A percentile compares a stretch with the other conserved stretches of the same genome.
Conservation (phyloP, 2,888 invertebrate species). For the Allolobophora icterica region DNA sequence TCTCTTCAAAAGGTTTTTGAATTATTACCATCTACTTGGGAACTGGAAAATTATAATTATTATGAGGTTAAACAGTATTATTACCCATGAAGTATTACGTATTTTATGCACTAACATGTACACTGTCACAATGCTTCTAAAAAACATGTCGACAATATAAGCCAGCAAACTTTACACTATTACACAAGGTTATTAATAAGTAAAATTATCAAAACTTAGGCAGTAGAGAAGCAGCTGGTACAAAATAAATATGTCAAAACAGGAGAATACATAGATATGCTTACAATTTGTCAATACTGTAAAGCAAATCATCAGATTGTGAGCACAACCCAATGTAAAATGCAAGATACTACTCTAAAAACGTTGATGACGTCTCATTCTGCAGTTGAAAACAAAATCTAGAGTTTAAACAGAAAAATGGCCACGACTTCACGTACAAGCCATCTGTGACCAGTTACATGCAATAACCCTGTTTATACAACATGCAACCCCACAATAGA, state of each 20-base stretch:
- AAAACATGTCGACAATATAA: neutral
- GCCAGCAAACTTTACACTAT: constrained; percentile 17
- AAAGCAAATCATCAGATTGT: neutral
- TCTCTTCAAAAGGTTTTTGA: neutral
- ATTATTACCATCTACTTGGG: neutral
- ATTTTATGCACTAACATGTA: neutral
- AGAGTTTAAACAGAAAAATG: neutral
- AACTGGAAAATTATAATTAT: neutral
- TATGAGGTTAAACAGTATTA: neutral
- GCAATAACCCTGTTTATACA: neutral
- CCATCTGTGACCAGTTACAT: neutral
- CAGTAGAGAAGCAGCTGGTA: constrained; percentile 10
- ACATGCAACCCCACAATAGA: neutral
- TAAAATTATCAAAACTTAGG: neutral
- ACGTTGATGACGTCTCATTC: neutral
- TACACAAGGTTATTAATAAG: neutral
- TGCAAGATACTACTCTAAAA: neutral
- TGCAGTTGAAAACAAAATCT: neutral
- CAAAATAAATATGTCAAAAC: neutral
- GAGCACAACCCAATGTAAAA: neutral
- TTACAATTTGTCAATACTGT: neutral
- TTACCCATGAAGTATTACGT: neutral
- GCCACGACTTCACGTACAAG: neutral
- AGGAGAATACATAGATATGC: neutral
- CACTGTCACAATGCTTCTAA: neutral